Conservation (phyloP, 2,888 invertebrate genomes). For the Opisthograptis luteolata region DNA sequence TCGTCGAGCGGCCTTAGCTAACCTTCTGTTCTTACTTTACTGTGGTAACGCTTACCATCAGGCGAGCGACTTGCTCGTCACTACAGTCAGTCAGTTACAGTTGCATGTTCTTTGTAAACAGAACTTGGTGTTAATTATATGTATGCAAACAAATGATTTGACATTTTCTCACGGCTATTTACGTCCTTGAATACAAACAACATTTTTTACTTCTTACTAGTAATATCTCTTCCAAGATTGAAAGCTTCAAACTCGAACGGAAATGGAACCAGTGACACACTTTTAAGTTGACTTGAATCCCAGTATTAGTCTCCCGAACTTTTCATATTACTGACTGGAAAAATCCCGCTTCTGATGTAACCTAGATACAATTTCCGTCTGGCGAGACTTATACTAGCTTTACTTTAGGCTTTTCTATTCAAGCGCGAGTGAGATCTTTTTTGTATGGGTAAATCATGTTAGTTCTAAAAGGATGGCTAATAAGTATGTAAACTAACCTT, state of each 20-base stretch:
- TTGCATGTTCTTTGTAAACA: no score
- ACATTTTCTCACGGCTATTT: no score
- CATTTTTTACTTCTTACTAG: background rate
- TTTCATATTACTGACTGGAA: conserved; percentile 64
- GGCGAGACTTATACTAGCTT: conserved; percentile 10
- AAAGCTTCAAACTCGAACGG: conserved; percentile 10
- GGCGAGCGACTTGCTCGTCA: no score
- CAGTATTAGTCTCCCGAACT: conserved; percentile 57
- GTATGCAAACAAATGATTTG: no score
- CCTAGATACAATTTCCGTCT: conserved; percentile 56
- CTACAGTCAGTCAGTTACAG: no score
- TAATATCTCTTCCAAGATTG: conserved; percentile 9
- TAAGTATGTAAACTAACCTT: no score
- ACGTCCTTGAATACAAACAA: background rate
- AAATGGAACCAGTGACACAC: conserved; percentile 35
- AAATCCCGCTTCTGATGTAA: conserved; percentile 54
- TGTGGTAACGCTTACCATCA: no score
- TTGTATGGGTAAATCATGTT: no score
- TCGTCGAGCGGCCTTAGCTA: no score
- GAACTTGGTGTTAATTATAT: no score
- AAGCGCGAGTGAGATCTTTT: conserved; percentile 27
- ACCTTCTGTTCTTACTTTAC: no score
- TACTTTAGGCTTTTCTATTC: conserved; percentile 22
- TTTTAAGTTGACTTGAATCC: conserved; percentile 36
- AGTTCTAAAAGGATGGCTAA: no score